Percentiles rank a stretch among this genome's conserved stretches.
Evolutionary conservation across 2,888 invertebrate species (phyloP).

Genomic region (Xestia xanthographa): DNA sequence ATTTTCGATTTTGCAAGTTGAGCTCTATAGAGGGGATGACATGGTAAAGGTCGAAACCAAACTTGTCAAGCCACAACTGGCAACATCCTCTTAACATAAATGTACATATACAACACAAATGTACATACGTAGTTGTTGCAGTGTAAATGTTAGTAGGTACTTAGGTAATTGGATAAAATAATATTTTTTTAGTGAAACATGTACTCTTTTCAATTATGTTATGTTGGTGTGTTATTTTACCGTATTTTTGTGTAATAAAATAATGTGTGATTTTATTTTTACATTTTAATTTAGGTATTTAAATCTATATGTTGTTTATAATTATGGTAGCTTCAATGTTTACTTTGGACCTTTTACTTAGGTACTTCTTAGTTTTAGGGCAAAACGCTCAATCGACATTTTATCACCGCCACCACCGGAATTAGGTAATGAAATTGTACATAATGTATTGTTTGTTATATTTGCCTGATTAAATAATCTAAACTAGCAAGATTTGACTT

Average conservation of each 20-base stretch:
- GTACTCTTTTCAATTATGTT: conserved; percentile 31
- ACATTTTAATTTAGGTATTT: conserved; percentile 53
- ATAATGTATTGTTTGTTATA: conserved; percentile 63
- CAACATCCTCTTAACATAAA: conserved; percentile 23
- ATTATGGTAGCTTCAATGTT: conserved; percentile 39
- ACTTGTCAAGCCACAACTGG: conserved; percentile 77
- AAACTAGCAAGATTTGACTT: conserved; percentile 43
- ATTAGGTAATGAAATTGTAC: conserved; percentile 62
- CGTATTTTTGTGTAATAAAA: conserved; percentile 38
- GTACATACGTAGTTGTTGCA: conserved; percentile 28
- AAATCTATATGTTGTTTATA: conserved; percentile 41
- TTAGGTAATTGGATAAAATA: conserved; percentile 36
- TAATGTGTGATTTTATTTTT: conserved; percentile 54
- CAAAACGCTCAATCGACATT: conserved; percentile 63
- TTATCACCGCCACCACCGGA: conserved; percentile 43
- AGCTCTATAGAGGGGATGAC: conserved; percentile 84
- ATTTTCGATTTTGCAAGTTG: conserved; percentile 83
- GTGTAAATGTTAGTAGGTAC: conserved; percentile 29
- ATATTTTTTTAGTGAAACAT: conserved; percentile 22
- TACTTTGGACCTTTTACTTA: conserved; percentile 50
- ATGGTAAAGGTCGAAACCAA: conserved; percentile 84
- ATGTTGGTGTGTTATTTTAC: conserved; percentile 50
- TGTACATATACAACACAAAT: conserved; percentile 9
- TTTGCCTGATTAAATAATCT: conserved; percentile 61
- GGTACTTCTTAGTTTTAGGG: conserved; percentile 63